Evolutionary conservation across 2,113 vertebrate species (phyloP).

Genomic region (Amblyopsis rosae): DNA sequence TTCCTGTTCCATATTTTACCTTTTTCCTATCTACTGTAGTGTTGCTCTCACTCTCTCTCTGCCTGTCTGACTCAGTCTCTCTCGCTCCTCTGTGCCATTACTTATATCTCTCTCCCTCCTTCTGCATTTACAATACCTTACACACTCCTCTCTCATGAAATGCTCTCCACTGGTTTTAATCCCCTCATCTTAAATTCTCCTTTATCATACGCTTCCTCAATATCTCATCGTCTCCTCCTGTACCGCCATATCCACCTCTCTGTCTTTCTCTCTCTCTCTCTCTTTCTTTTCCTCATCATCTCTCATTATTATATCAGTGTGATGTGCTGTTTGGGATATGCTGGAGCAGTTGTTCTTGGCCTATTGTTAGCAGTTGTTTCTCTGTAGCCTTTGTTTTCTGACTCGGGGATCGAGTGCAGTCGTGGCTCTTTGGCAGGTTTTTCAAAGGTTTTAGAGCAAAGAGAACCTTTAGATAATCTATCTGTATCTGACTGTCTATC

Average conservation of each 20-base stretch:
- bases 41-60: slow-evolving; percentile 1
- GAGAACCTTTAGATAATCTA: slow-evolving; percentile 16
- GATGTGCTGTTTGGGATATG: slow-evolving; percentile 65
- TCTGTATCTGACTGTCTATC: background rate
- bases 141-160: slow-evolving; percentile 23
- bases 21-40: slow-evolving; percentile 11
- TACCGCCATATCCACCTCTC: background rate
- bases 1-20: slow-evolving; percentile 20
- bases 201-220: background rate
- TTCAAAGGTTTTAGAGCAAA: slow-evolving; percentile 12
- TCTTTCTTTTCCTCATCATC: slow-evolving; percentile 15
- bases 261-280: slow-evolving; percentile 32
- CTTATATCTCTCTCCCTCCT: background rate
- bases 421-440: background rate
- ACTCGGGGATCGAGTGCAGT: slow-evolving; percentile 40
- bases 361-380: slow-evolving; percentile 74
- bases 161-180: slow-evolving; percentile 2
- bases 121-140: slow-evolving; percentile 1
- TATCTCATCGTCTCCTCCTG: slow-evolving; percentile 3
- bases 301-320: slow-evolving; percentile 72
- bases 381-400: slow-evolving; percentile 63
- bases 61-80: background rate
- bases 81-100: background rate
- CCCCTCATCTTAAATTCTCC: slow-evolving; percentile 3
- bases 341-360: slow-evolving; percentile 76